Evolutionary conservation across 2,113 vertebrate genomes (phyloP), one percentile per base, ranked within the genome.

Genomic region (Bostrychus sinensis): DNA sequence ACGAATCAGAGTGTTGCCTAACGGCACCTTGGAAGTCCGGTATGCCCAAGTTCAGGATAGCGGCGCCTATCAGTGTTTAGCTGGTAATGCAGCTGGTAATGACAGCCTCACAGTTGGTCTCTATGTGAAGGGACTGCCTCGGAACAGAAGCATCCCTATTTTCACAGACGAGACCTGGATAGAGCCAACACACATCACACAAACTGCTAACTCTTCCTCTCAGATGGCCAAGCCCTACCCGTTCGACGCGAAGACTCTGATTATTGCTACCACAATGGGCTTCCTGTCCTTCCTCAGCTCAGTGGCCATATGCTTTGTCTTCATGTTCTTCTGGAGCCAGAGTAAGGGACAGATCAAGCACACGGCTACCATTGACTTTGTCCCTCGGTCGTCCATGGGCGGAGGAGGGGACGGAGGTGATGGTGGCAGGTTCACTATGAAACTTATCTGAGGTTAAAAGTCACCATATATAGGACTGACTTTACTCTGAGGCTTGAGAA

Each of bases 271-370:
- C 38, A 94, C 93, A 1, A 94, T 96, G 57, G 95, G 95, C 22
- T 92, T 94, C 62, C 88, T 95, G 59, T 95, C 94, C 2, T 96
- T 96, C 71, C 89, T 96, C 43, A 94, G 94, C 76, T 95, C 95
- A 0, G 94, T 96, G 22, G 90, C 89, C 34, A 89, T 96, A 43
- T 96, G 95, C 68, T 96, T 96, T 32, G 82, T 94, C 39, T 94
- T 96, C 72, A 95, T 96, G 72, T 94, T 94, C 70, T 92, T 96
- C 71, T 96, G 94, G 95, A 96, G 94, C 70, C 93, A 93, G 72
- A 92, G 94, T 80, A 93, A 92, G 64, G 95, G 95, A 13, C 93
- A 92, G 51, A 93, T 95, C 79, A 95, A 94, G 66, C 94, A 94
- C 81, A 95, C 92, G 0, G 80, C 92, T 14, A 92, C 91, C 32